A percentile compares a stretch with the other conserved stretches of the same genome.
These are phyloP conservation scores for Sebastes cheni DNA, from an alignment of 2,797 vertebrate species.

Conservation along the genomic window DNA sequence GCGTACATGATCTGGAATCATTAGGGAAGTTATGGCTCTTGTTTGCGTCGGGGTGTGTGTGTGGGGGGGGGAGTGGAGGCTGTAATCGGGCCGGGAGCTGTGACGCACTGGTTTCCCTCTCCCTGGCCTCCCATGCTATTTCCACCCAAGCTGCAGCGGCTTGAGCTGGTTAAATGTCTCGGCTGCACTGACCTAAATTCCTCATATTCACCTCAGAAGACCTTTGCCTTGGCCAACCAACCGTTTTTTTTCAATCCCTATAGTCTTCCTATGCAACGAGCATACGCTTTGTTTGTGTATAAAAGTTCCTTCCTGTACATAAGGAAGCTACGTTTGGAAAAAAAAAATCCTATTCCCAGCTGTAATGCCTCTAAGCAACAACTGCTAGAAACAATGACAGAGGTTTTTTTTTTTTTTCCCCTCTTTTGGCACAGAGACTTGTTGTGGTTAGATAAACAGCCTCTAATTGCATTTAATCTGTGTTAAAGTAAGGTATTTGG, in stretches of 20 bases:
- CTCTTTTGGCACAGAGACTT: constrained; percentile 71
- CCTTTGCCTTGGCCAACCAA: constrained; percentile 65
- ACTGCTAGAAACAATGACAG: constrained; percentile 73
- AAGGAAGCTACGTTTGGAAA: constrained; percentile 64
- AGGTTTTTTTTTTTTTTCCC: constrained; percentile 32
- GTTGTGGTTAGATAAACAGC: constrained; percentile 76
- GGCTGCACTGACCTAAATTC: constrained; percentile 84
- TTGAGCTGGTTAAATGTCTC: constrained; percentile 79
- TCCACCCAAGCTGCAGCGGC: constrained; percentile 77
- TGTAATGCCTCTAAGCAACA: constrained; percentile 61
- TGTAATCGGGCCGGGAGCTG: constrained; percentile 66
- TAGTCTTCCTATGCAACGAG: constrained; percentile 37
- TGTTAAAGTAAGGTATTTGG: constrained; percentile 77
- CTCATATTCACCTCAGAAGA: constrained; percentile 84
- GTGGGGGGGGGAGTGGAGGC: constrained; percentile 1
- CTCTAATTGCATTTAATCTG: constrained; percentile 82
- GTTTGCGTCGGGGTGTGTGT: constrained; percentile 59
- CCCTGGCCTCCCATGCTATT: constrained; percentile 80
- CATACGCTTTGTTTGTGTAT: constrained; percentile 72
- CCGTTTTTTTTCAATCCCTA: constrained; percentile 15
- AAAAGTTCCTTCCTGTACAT: constrained; percentile 73
- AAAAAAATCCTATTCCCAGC: constrained; percentile 55
- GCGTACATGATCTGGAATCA: constrained; percentile 71
- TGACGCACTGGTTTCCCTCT: constrained; percentile 77
- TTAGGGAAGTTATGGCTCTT: constrained; percentile 78